Conservation (phyloP, 2,888 invertebrate genomes). For the Pachydiplax longipennis region DNA sequence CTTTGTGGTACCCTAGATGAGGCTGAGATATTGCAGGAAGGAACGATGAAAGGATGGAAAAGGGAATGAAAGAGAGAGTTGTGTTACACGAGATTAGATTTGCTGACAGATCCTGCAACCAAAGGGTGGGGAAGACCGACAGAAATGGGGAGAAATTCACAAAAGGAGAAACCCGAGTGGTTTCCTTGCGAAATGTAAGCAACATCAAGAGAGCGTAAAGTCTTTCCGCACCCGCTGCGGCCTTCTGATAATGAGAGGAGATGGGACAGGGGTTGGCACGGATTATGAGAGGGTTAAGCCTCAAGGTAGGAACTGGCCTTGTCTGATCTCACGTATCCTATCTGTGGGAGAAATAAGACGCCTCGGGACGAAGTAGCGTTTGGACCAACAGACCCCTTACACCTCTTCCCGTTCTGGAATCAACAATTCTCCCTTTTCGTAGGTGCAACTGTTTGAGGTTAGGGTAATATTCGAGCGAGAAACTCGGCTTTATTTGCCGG, state of each 20-base stretch:
- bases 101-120: background rate
- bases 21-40: too few species aligned
- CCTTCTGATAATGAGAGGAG: background rate
- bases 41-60: background rate
- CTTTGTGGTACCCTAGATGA: too few species aligned
- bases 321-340: background rate
- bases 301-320: background rate
- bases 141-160: too few species aligned
- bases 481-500: background rate
- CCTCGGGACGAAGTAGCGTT: background rate
- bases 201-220: background rate
- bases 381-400: background rate
- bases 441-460: background rate
- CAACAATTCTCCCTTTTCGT: constrained; percentile 10
- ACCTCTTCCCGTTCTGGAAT: background rate
- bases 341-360: constrained; percentile 6
- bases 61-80: background rate
- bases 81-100: background rate
- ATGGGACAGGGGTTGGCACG: background rate
- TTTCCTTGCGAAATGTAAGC: background rate
- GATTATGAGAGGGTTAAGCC: background rate
- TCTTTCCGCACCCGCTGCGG: background rate
- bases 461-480: background rate
- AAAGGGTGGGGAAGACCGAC: too few species aligned
- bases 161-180: background rate